These are phyloP conservation scores for Ladona fulva DNA, from an alignment of 1,140 invertebrate species.

Conservation along the genomic window DNA sequence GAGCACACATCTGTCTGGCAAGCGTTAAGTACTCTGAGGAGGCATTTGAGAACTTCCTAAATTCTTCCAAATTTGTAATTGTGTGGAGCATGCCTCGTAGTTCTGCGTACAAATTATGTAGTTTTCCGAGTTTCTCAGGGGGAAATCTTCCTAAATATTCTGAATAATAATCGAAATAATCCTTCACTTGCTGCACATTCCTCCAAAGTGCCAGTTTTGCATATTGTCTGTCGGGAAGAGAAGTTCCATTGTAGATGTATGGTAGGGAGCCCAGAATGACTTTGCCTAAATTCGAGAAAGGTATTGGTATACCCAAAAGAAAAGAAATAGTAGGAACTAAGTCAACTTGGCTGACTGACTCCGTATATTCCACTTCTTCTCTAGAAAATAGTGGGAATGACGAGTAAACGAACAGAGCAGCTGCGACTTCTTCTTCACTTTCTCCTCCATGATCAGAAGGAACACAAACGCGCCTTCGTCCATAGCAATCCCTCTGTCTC, in stretches of 20 bases:
- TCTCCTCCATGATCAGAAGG: slow-evolving; percentile 98
- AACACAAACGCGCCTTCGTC: no score
- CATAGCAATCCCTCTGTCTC: no score
- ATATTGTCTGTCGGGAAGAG: slow-evolving; percentile 38
- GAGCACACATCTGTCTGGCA: slow-evolving; percentile 56
- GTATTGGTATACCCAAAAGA: slow-evolving; percentile 80
- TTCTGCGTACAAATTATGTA: slow-evolving; percentile 34
- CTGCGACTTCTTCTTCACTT: slow-evolving; percentile 72
- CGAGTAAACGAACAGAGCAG: slow-evolving; percentile 79
- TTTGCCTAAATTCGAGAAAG: slow-evolving; percentile 85
- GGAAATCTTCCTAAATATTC: slow-evolving; percentile 41
- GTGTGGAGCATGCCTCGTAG: slow-evolving; percentile 30
- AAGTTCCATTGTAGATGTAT: slow-evolving; percentile 23
- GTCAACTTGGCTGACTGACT: slow-evolving; percentile 63
- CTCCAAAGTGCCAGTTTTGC: slow-evolving; percentile 50
- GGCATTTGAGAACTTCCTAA: slow-evolving; percentile 42
- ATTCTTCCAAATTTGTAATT: slow-evolving; percentile 40
- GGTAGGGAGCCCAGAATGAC: slow-evolving; percentile 65
- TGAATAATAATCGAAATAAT: slow-evolving; percentile 51
- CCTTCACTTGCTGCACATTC: slow-evolving; percentile 65
- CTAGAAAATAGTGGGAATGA: slow-evolving; percentile 35
- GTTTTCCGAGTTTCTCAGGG: slow-evolving; percentile 34
- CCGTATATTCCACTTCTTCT: slow-evolving; percentile 29
- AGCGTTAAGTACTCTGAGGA: slow-evolving; percentile 48
- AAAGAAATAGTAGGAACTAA: slow-evolving; percentile 85